Conservation (phyloP, 2,888 invertebrate species). For the Coelinius sp. region DNA sequence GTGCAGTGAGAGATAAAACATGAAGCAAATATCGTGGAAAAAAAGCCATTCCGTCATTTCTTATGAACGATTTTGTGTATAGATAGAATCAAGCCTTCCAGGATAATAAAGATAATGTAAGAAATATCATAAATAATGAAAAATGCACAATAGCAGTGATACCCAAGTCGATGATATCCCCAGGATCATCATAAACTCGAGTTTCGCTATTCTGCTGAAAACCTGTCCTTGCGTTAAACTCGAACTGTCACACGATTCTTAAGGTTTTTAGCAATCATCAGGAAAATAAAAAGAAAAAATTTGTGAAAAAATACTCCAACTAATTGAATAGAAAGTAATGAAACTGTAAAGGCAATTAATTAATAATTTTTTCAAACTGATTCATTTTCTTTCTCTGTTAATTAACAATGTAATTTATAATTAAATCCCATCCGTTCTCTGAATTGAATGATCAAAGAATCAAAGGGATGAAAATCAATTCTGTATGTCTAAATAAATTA, state of each 20-base stretch:
- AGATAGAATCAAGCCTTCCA: neutral
- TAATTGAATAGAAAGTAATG: neutral
- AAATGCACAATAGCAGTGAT: neutral
- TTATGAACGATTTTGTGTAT: too few species aligned
- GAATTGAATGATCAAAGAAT: too few species aligned
- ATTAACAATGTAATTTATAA: neutral
- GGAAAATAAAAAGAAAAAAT: neutral
- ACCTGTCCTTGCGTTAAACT: neutral
- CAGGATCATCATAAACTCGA: constrained; percentile 15
- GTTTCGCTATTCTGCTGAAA: constrained; percentile 18
- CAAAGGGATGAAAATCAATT: too few species aligned
- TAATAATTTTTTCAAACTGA: neutral
- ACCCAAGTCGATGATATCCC: neutral
- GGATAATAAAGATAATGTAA: neutral
- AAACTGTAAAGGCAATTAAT: neutral
- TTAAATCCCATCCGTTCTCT: neutral
- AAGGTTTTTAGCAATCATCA: constrained; percentile 16
- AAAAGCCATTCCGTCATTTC: neutral
- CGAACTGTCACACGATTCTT: neutral
- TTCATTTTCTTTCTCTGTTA: neutral
- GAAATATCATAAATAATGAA: neutral
- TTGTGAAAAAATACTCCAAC: neutral
- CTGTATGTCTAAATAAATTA: neutral
- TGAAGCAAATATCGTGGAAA: neutral
- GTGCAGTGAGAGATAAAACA: neutral